Percentiles rank a stretch among this genome's conserved stretches.
Evolutionary conservation across 1,140 invertebrate species (phyloP).

Genomic region (Sarcophaga peregrina): DNA sequence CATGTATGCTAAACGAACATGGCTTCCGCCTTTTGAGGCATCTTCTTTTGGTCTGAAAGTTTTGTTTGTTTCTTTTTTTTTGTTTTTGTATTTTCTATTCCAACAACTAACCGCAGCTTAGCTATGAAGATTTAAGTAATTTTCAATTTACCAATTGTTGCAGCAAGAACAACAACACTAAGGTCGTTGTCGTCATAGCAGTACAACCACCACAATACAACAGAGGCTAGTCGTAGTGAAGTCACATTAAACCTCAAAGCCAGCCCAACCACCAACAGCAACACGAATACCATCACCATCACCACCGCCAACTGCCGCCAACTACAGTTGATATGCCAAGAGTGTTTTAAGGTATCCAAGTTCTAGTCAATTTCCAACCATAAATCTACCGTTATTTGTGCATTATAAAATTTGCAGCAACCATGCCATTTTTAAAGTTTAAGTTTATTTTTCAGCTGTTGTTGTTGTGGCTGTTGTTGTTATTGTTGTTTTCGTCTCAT

Average conservation of each 20-base stretch:
- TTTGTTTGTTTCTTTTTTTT: too few relatives aligned
- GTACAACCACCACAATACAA: too few relatives aligned
- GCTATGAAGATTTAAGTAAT: neutral
- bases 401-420: neutral
- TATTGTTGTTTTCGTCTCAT: neutral
- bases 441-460: too few relatives aligned
- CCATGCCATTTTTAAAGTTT: neutral
- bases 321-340: neutral
- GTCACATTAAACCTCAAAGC: too few relatives aligned
- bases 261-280: neutral
- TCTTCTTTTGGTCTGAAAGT: neutral
- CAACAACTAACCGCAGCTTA: neutral
- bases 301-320: too few relatives aligned
- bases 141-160: constrained; percentile 21
- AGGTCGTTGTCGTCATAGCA: neutral
- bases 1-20: constrained; percentile 15
- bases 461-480: neutral
- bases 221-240: too few relatives aligned
- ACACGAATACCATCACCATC: too few relatives aligned
- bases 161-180: constrained; percentile 7
- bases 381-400: constrained; percentile 19
- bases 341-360: neutral
- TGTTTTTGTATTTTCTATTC: too few relatives aligned
- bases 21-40: constrained; percentile 3
- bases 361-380: neutral